These are phyloP conservation scores for Drosophila ogumai DNA, from an alignment of 1,140 invertebrate genomes.

Conservation along the genomic window DNA sequence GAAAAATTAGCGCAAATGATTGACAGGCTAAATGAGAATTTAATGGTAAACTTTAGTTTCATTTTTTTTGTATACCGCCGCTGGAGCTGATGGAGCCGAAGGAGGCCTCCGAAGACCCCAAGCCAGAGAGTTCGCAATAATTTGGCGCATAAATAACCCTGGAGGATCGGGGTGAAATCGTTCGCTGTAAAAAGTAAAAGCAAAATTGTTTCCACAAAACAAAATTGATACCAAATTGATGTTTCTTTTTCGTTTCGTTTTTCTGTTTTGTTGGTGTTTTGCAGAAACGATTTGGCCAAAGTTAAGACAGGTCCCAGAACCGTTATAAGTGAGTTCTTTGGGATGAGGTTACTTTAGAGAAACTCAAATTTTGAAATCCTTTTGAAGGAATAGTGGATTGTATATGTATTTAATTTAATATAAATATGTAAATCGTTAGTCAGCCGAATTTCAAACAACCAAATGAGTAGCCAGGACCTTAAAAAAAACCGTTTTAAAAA, in stretches of 20 bases:
- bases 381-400: neutral
- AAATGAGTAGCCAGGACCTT: neutral
- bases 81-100: conserved; percentile 14
- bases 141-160: conserved; percentile 60
- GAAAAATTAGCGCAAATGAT: conserved; percentile 84
- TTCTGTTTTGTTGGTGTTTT: conserved; percentile 16
- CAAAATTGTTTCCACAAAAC: conserved; percentile 57
- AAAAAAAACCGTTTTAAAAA: neutral
- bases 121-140: conserved; percentile 56
- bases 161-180: conserved; percentile 27
- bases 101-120: conserved; percentile 11
- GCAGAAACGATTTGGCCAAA: conserved; percentile 51
- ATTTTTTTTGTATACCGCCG: conserved; percentile 11
- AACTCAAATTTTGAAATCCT: neutral
- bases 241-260: conserved; percentile 29
- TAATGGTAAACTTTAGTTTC: conserved; percentile 76
- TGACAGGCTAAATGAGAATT: conserved; percentile 84
- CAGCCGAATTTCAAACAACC: no score
- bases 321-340: conserved; percentile 35
- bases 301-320: conserved; percentile 17
- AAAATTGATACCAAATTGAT: conserved; percentile 82
- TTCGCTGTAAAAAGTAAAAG: conserved; percentile 71
- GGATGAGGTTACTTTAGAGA: neutral
- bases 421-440: no score
- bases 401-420: neutral